phyloP scores from a whole-genome alignment of 2,113 vertebrate genomes.

The human region GRCh38 chr2:25231501-25232000 shows the following conservation, averaged over 20 bases:
- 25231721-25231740: slow-evolving; percentile 77
- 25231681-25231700: slow-evolving; percentile 74
- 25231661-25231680: slow-evolving; percentile 77
- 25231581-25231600: slow-evolving; percentile 54
- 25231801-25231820: slow-evolving; percentile 73
- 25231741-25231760: slow-evolving; percentile 74
- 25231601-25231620: slow-evolving; percentile 66
- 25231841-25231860: slow-evolving; percentile 69
- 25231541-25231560: slow-evolving; percentile 52
- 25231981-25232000: slow-evolving; percentile 45
- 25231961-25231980: not conserved
- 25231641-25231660: slow-evolving; percentile 65
- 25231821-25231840: slow-evolving; percentile 78
- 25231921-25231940: slow-evolving; percentile 50
- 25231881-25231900: slow-evolving; percentile 64
- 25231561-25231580: slow-evolving; percentile 48
- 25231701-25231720: slow-evolving; percentile 78
- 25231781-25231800: slow-evolving; percentile 74
- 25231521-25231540: slow-evolving; percentile 26
- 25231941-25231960: slow-evolving; percentile 31
- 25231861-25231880: slow-evolving; percentile 75
- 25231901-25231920: slow-evolving; percentile 60
- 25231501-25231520: slow-evolving; percentile 63
- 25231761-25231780: slow-evolving; percentile 71
- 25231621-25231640: slow-evolving; percentile 51